Evolutionary conservation across 1,140 invertebrate species (phyloP).

Genomic region (Euglossa dilemma): DNA sequence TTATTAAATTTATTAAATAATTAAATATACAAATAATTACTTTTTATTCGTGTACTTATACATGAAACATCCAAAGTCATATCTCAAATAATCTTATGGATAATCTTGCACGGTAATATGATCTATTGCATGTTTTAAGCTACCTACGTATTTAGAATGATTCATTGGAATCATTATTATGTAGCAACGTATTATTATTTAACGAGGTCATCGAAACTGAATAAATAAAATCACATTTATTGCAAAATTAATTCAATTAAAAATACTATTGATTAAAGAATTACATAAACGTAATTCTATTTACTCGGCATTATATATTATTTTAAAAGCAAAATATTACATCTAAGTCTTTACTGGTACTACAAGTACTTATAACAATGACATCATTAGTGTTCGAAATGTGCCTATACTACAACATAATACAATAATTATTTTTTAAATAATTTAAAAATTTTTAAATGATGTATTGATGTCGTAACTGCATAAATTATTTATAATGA

Average conservation of each 20-base stretch:
- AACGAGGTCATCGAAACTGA: not conserved
- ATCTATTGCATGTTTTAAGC: conserved; percentile 5
- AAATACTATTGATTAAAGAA: not conserved
- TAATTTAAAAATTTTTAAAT: not conserved
- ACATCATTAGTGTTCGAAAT: not conserved
- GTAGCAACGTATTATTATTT: conserved; percentile 11
- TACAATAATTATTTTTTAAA: not conserved
- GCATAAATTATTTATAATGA: conserved; percentile 21
- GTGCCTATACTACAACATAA: too few species aligned
- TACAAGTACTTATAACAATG: conserved; percentile 7
- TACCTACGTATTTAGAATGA: not conserved
- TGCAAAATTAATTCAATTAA: not conserved
- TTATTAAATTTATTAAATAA: not conserved
- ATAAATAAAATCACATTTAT: not conserved
- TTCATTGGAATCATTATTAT: conserved; percentile 17
- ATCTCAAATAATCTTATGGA: not conserved
- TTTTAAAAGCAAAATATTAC: not conserved
- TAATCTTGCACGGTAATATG: conserved; percentile 12
- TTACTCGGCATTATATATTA: not conserved
- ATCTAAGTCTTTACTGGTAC: not conserved
- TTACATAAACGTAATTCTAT: not conserved
- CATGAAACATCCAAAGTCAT: not conserved
- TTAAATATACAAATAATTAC: not conserved
- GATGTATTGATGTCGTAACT: not conserved
- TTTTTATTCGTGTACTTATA: not conserved